A percentile compares a stretch with the other conserved stretches of the same genome.
Evolutionary conservation across 2,113 vertebrate species (phyloP).

Genomic region (Australoheros scitulus): DNA sequence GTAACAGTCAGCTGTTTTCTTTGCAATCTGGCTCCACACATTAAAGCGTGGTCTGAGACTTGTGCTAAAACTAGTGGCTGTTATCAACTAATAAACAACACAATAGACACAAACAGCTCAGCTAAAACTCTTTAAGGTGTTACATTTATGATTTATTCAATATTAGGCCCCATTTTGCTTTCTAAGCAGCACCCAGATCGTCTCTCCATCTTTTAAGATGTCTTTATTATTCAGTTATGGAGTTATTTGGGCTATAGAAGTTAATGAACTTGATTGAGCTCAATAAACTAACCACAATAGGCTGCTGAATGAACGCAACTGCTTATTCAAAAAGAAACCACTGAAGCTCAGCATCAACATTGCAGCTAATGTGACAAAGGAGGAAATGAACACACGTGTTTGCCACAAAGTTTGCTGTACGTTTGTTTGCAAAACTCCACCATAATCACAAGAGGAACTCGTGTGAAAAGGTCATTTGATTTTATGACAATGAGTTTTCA

Average conservation of each 20-base stretch:
- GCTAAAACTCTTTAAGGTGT: background rate
- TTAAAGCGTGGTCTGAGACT: constrained; percentile 14
- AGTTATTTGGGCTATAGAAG: no score
- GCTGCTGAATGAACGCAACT: background rate
- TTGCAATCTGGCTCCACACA: constrained; percentile 5
- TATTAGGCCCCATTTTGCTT: background rate
- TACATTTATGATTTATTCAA: background rate
- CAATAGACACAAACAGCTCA: background rate
- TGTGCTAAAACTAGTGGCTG: constrained; percentile 2
- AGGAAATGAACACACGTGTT: constrained; percentile 32
- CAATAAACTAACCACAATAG: background rate
- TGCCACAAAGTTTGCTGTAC: background rate
- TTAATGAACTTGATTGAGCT: background rate
- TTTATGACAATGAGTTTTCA: background rate
- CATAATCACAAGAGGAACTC: constrained; percentile 58
- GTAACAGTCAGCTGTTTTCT: constrained; percentile 29
- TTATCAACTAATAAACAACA: constrained; percentile 3
- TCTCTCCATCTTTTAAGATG: background rate
- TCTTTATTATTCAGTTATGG: background rate
- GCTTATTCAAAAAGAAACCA: background rate
- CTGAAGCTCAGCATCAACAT: background rate
- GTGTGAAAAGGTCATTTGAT: constrained; percentile 35
- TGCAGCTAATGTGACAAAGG: background rate
- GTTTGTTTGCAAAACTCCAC: background rate
- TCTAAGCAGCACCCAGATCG: background rate